Conservation (phyloP, 2,113 vertebrate species). For the Seriola dumerili region DNA sequence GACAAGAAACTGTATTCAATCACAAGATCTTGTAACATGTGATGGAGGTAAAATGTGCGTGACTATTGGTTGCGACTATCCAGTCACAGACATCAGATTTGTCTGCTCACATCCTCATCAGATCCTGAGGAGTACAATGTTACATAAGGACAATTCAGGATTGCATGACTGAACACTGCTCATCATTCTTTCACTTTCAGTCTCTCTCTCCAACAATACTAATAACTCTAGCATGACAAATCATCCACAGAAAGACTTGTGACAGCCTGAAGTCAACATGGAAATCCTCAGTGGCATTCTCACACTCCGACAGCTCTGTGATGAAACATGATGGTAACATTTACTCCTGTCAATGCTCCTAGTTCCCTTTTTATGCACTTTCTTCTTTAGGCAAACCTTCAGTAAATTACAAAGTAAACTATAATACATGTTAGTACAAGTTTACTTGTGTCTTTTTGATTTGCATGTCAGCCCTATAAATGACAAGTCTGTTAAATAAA, state of each 20-base stretch:
- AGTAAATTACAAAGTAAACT: not conserved
- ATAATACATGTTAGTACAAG: not conserved
- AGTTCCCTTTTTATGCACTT: slow-evolving; percentile 17
- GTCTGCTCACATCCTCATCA: not conserved
- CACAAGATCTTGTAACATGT: not conserved
- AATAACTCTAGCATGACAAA: not conserved
- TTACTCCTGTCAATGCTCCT: not conserved
- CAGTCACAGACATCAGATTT: too few relatives aligned
- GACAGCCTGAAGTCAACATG: slow-evolving; percentile 20
- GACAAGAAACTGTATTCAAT: not conserved
- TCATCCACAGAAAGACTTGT: not conserved
- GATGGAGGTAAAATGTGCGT: too few relatives aligned
- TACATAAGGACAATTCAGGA: too few relatives aligned
- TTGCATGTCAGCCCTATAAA: not conserved
- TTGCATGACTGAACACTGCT: not conserved
- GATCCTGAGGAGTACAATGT: not conserved
- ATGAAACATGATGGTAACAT: slow-evolving; percentile 15
- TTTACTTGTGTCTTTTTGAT: not conserved
- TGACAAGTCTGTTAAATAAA: not conserved
- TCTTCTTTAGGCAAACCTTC: too few relatives aligned
- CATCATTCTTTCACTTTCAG: slow-evolving; percentile 1
- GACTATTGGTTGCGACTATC: not conserved
- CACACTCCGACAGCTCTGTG: not conserved
- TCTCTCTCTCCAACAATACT: not conserved
- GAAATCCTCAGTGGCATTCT: slow-evolving; percentile 2